Base-by-base conservation (phyloP, 2,797 vertebrate genomes). In the Lagorchestes hirsutus region DNA sequence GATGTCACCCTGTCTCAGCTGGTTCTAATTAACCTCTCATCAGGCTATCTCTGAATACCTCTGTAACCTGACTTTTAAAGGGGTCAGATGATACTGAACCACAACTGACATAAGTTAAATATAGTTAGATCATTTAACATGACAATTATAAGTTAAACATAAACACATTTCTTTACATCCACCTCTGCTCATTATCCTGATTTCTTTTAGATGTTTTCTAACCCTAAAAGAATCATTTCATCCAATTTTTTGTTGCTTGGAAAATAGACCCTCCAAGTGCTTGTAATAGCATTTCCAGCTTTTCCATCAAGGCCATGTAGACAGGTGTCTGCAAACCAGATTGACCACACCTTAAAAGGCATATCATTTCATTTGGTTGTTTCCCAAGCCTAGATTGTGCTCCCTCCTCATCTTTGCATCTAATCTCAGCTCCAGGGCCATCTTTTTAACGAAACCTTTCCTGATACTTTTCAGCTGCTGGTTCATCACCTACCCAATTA, bases 81-180 rank as follows among this genome's bases (percentile, higher is more conserved):
- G 94, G 95, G 29, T 67, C 95, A 94, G 93, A 90, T 46, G 9
- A 92, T 93, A 96, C 55, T 96, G 96, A 98, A 95, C 91, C 93
- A 92, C 92, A 54, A 67, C 91, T 0, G 0, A 96, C 92, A 58
- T 54, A 82, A 96, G 96, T 97, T 97, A 97, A 98, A 92, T 96
- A 97, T 96, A 92, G 97, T 96, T 97, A 96, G 96, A 96, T 94
- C 95, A 93, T 29, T 4, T 40, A 94, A 97, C 97, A 96, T 3
- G 59, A 95, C 59, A 57, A 97, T 97, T 97, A 97, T 96, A 96
- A 97, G 97, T 97, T 96, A 97, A 97, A 98, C 97, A 97, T 97
- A 97, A 97, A 56, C 93, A 54, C 18, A 9, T 96, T 97, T 96
- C 92, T 93, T 97, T 94, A 93, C 90, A 74, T 4, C 2, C 18